Conservation (phyloP, 2,113 vertebrate species). For the Delphinapterus leucas region DNA sequence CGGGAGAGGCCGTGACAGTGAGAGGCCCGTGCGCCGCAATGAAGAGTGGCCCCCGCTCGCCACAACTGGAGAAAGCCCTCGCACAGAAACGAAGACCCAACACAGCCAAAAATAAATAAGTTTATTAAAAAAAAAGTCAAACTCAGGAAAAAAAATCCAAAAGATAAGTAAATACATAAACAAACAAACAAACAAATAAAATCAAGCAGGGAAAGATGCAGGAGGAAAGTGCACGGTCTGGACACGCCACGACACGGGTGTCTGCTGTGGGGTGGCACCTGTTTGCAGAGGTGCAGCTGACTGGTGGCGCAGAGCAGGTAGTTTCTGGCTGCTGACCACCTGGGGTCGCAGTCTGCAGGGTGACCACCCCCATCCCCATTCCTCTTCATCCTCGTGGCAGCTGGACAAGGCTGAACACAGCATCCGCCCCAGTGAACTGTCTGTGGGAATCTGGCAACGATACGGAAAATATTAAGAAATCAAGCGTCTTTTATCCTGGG, state of each 20-base stretch:
- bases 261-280: slow-evolving; percentile 26
- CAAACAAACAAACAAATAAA: neutral
- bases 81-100: too few species aligned
- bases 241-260: neutral
- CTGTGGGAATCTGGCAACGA: slow-evolving; percentile 76
- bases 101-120: too few species aligned
- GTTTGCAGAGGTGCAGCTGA: slow-evolving; percentile 60
- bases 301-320: slow-evolving; percentile 75
- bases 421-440: slow-evolving; percentile 64
- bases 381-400: slow-evolving; percentile 29
- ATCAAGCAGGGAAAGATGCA: too few species aligned
- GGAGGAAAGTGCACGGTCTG: accelerated
- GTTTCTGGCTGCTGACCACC: slow-evolving; percentile 45
- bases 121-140: neutral
- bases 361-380: neutral
- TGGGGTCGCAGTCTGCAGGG: slow-evolving; percentile 25
- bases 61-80: too few species aligned
- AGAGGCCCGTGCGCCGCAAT: accelerated
- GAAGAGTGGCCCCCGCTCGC: too few species aligned
- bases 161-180: neutral
- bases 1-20: too few species aligned
- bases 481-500: neutral
- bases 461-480: neutral
- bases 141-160: neutral
- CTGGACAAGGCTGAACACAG: slow-evolving; percentile 71